Percentiles rank a stretch among this genome's conserved stretches.
phyloP scores from a whole-genome alignment of 2,888 invertebrate genomes.

The Orthosia incerta region DNA sequence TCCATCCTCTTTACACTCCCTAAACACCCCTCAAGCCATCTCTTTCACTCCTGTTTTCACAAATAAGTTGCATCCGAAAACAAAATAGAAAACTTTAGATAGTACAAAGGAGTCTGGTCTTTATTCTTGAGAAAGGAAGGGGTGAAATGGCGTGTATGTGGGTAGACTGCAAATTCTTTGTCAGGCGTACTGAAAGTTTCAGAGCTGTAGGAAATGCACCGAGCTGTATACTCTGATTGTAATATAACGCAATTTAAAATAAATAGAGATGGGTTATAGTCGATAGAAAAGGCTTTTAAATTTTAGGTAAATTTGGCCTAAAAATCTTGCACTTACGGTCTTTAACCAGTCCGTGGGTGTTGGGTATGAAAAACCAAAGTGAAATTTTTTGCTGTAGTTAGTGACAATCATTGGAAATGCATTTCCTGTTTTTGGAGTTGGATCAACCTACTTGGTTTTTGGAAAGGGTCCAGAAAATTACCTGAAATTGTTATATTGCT shows the following conservation, averaged over 20 bases:
- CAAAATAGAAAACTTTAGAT: slow-evolving; percentile 87
- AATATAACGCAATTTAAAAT: slow-evolving; percentile 89
- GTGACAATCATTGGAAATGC: no score
- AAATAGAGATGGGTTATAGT: slow-evolving; percentile 79
- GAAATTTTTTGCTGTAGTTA: no score
- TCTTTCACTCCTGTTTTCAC: slow-evolving; percentile 87
- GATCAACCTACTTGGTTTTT: no score
- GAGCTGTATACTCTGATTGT: slow-evolving; percentile 88
- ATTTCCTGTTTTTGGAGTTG: no score
- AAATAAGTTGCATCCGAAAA: slow-evolving; percentile 91
- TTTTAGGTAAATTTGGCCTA: background rate
- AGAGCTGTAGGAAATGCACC: slow-evolving; percentile 84
- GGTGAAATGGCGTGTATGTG: slow-evolving; percentile 64
- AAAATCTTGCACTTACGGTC: background rate
- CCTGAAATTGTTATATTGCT: no score
- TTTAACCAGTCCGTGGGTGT: background rate
- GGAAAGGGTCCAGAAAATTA: no score
- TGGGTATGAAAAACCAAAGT: no score
- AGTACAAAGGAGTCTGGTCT: slow-evolving; percentile 69
- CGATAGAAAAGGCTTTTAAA: slow-evolving; percentile 41
- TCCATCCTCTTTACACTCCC: slow-evolving; percentile 75
- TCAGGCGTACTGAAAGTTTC: slow-evolving; percentile 84
- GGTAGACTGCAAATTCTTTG: slow-evolving; percentile 79
- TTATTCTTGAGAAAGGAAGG: slow-evolving; percentile 65
- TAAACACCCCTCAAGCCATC: slow-evolving; percentile 69